phyloP scores from a whole-genome alignment of 1,140 invertebrate genomes.

The fruit fly (Drosophila melanogaster) region DNA sequence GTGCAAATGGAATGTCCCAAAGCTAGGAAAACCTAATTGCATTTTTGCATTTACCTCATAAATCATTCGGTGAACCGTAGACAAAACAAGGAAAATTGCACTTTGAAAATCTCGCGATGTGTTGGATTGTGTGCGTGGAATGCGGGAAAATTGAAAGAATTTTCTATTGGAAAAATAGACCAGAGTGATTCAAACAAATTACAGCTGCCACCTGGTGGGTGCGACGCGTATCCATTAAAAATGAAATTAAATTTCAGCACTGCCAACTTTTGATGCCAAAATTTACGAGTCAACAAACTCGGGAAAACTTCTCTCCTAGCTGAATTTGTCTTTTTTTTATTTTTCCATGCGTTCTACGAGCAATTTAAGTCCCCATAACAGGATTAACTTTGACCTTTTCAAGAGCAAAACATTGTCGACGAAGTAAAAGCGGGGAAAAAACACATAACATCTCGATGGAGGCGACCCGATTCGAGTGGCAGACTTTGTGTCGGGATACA shows the following conservation, averaged over 20 bases:
- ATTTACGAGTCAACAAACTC: constrained; percentile 15
- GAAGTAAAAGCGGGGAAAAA: constrained; percentile 12
- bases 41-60: constrained; percentile 11
- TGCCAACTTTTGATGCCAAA: background rate
- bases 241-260: constrained; percentile 17
- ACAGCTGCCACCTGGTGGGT: constrained; percentile 16
- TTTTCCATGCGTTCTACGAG: constrained; percentile 1
- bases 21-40: constrained; percentile 7
- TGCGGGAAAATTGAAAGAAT: constrained; percentile 22
- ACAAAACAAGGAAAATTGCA: constrained; percentile 21
- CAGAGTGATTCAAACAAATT: constrained; percentile 21
- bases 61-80: constrained; percentile 9
- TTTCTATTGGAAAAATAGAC: constrained; percentile 20
- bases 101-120: background rate
- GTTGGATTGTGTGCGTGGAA: constrained; percentile 3
- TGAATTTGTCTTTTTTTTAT: background rate
- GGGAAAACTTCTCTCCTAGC: constrained; percentile 8
- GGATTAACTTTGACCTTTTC: constrained; percentile 65
- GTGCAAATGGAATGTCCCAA: background rate
- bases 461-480: constrained; percentile 49
- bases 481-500: constrained; percentile 61
- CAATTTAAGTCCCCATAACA: constrained; percentile 19
- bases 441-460: constrained; percentile 34
- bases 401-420: constrained; percentile 25
- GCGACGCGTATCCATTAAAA: background rate